Percentiles rank a stretch among this genome's conserved stretches.
phyloP scores from a whole-genome alignment of 2,797 vertebrate genomes.

The Peromyscus nudipes region DNA sequence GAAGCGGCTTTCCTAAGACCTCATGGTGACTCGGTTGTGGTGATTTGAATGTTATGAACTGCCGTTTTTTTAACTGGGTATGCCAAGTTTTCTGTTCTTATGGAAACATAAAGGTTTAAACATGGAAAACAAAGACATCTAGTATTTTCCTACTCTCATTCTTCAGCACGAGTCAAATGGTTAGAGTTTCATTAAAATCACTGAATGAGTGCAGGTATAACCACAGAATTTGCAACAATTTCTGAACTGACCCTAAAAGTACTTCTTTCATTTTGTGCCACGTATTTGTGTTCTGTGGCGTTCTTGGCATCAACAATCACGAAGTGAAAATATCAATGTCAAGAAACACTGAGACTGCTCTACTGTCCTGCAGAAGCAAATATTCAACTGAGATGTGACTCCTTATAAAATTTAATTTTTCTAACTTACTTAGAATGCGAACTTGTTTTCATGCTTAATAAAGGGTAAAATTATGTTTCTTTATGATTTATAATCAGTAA shows the following conservation, averaged over 20 bases:
- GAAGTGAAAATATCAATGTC: not conserved
- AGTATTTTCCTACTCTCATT: too few species aligned
- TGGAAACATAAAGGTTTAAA: not conserved
- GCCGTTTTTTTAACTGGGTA: not conserved
- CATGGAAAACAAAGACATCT: not conserved
- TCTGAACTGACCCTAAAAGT: not conserved
- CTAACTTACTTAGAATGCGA: not conserved
- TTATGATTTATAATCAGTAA: not conserved
- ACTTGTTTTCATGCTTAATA: not conserved
- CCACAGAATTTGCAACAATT: not conserved
- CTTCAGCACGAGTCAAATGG: not conserved
- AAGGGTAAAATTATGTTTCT: not conserved
- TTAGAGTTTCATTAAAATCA: not conserved
- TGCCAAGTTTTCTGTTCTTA: not conserved
- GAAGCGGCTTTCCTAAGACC: not conserved
- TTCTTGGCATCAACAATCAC: not conserved
- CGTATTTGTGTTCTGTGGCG: not conserved
- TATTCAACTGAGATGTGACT: not conserved
- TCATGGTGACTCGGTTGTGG: not conserved
- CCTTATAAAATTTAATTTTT: not conserved
- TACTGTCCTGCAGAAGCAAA: not conserved
- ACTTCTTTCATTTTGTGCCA: not conserved
- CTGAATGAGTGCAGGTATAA: not conserved
- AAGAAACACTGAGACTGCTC: not conserved
- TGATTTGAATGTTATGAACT: not conserved